Base-by-base conservation (phyloP, 2,797 vertebrate genomes). In the Podargus strigoides region DNA sequence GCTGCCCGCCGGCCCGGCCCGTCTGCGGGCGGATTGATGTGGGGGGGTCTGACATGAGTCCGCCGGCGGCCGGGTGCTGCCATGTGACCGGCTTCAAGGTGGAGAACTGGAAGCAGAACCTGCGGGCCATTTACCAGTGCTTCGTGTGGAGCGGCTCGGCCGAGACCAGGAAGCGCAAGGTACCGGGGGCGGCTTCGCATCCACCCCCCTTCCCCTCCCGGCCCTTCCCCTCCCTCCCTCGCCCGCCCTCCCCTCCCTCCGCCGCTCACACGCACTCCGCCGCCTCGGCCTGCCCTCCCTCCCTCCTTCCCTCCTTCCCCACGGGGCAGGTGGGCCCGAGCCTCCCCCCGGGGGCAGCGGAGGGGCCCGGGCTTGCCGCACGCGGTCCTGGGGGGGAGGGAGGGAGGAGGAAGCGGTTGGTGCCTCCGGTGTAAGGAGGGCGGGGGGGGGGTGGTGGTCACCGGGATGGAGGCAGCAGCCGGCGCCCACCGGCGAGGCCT, bases 91-190 rank as follows among this genome's bases (percentile, higher is more conserved):
- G 98, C 97, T 99, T 99, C 98, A 99, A 99, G 98, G 99, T 99
- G 98, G 99, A 99, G 95, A 99, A 99, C 97, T 99, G 99, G 99
- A 99, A 98, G 98, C 99, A 99, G 98, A 99, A 99, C 94, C 98
- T 99, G 93, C 98, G 99, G 95, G 98, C 99, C 95, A 99, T 99
- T 96, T 99, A 99, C 98, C 99, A 99, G 97, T 99, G 99, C 98
- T 99, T 99, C 98, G 99, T 99, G 96, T 99, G 99, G 99, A 99
- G 98, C 97, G 99, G 99, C 88, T 98, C 98, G 91, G 98, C 98
- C 77, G 99, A 99, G 97, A 99, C 98, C 97, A 98, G 99, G 97
- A 99, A 99, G 98, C 98, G 99, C 94, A 99, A 99, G 99, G 99
- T 99, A 98, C 74, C 90, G 84, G 58, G 76, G 24, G 73, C 84